Evolutionary conservation across 2,888 invertebrate genomes (phyloP).

Genomic region (Drosophila rubida): DNA sequence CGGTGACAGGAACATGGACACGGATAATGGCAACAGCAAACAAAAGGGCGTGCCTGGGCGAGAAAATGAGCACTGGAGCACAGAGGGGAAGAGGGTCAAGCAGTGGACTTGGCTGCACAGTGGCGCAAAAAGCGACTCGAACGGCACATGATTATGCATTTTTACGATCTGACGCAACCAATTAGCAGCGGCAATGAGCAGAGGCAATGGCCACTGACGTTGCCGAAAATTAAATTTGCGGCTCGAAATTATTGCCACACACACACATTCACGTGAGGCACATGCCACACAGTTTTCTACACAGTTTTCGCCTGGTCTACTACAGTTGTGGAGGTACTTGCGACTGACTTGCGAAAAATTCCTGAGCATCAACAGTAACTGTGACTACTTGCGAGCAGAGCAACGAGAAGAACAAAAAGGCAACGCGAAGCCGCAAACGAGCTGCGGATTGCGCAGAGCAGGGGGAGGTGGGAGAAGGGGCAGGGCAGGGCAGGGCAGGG

Average conservation of each 20-base stretch:
- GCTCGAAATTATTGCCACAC: slow-evolving; percentile 36
- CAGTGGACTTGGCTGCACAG: slow-evolving; percentile 45
- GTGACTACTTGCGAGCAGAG: slow-evolving; percentile 1
- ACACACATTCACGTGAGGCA: slow-evolving; percentile 17
- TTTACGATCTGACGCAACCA: slow-evolving; percentile 57
- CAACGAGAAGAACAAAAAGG: slow-evolving; percentile 4
- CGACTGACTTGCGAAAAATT: slow-evolving; percentile 61
- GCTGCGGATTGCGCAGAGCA: slow-evolving; percentile 25
- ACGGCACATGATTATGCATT: slow-evolving; percentile 40
- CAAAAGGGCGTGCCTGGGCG: slow-evolving; percentile 52
- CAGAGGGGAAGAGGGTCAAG: neutral
- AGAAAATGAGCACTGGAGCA: neutral
- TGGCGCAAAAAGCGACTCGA: slow-evolving; percentile 51
- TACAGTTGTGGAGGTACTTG: slow-evolving; percentile 10
- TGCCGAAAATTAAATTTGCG: slow-evolving; percentile 57
- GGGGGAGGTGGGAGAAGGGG: neutral
- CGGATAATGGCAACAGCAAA: slow-evolving; percentile 53
- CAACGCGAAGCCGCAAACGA: slow-evolving; percentile 43
- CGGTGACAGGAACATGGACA: slow-evolving; percentile 48
- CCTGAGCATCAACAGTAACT: slow-evolving; percentile 39
- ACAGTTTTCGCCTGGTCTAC: slow-evolving; percentile 3
- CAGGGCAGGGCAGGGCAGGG: neutral
- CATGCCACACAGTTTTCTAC: neutral
- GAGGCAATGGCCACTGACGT: slow-evolving; percentile 43
- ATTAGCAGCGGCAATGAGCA: slow-evolving; percentile 28